Percentiles rank a stretch among this genome's conserved stretches.
phyloP scores from a whole-genome alignment of 2,797 vertebrate genomes.

The Phrynocephalus forsythii region DNA sequence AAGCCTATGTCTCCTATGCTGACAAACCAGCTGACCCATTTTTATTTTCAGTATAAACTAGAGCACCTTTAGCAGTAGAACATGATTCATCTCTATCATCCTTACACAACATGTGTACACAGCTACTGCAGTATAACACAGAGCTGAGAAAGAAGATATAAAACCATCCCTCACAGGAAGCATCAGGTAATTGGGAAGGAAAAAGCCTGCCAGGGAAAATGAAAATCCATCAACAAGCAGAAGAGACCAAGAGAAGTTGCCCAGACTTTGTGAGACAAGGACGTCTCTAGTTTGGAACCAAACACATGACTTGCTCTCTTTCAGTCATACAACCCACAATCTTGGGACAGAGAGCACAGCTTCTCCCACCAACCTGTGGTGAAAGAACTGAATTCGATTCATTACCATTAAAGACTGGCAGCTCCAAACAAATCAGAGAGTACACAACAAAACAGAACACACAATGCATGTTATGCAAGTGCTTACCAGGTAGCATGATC shows the following conservation, averaged over 20 bases:
- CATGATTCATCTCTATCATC: background rate
- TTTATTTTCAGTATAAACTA: background rate
- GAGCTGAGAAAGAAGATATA: no score
- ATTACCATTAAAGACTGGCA: no score
- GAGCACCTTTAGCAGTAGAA: background rate
- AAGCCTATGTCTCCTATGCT: background rate
- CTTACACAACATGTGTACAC: background rate
- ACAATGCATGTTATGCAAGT: no score
- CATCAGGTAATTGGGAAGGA: background rate
- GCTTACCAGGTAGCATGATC: no score
- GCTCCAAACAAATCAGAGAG: no score
- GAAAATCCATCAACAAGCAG: background rate
- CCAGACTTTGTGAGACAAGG: background rate
- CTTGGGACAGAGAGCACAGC: no score
- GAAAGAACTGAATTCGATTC: no score
- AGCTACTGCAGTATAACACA: background rate
- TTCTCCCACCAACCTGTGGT: no score
- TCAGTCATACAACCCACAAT: no score
- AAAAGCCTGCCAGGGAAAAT: background rate
- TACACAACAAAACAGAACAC: no score
- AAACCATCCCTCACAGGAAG: background rate
- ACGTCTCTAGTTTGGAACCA: background rate
- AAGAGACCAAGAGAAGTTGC: background rate
- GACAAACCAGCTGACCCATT: background rate
- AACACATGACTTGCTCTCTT: no score